These are phyloP conservation scores for Okapia johnstoni DNA, from an alignment of 2,113 vertebrate species.

Conservation along the genomic window DNA sequence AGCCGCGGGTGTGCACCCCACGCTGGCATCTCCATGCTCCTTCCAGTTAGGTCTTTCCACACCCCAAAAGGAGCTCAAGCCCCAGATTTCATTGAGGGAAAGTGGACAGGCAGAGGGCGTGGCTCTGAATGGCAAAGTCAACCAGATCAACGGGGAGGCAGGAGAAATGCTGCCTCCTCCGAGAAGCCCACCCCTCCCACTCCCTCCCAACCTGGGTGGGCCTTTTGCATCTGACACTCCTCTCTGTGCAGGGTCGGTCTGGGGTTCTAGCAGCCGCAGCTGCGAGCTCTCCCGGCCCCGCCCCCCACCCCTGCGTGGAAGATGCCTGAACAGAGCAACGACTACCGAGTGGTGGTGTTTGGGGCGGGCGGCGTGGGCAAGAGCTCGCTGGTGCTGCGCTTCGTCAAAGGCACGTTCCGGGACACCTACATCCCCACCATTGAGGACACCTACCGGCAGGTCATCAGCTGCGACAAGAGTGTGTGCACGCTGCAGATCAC, in stretches of 20 bases:
- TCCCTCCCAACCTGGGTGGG: background rate
- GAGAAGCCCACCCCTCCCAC: background rate
- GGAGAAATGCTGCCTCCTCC: background rate
- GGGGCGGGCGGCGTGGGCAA: constrained; percentile 95
- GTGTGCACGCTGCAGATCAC: constrained; percentile 98
- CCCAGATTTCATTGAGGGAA: background rate
- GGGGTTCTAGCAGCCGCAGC: constrained; percentile 18
- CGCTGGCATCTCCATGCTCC: fast-evolving
- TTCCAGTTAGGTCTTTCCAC: background rate
- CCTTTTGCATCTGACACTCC: background rate
- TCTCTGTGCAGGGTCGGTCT: constrained; percentile 45
- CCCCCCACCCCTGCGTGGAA: constrained; percentile 59
- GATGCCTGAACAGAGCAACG: constrained; percentile 98
- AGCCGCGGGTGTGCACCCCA: fast-evolving
- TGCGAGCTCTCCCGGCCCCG: background rate
- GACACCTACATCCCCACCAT: constrained; percentile 98
- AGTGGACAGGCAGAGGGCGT: background rate
- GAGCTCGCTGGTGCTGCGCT: constrained; percentile 96
- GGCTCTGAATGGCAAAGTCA: background rate
- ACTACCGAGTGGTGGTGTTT: constrained; percentile 97
- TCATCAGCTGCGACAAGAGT: constrained; percentile 98
- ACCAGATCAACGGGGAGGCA: background rate
- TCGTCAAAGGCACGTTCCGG: constrained; percentile 96
- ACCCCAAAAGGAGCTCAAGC: background rate
- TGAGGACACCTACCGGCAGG: constrained; percentile 97